Base-by-base conservation (phyloP, 2,797 vertebrate species). In the Spondyliosoma cantharus region DNA sequence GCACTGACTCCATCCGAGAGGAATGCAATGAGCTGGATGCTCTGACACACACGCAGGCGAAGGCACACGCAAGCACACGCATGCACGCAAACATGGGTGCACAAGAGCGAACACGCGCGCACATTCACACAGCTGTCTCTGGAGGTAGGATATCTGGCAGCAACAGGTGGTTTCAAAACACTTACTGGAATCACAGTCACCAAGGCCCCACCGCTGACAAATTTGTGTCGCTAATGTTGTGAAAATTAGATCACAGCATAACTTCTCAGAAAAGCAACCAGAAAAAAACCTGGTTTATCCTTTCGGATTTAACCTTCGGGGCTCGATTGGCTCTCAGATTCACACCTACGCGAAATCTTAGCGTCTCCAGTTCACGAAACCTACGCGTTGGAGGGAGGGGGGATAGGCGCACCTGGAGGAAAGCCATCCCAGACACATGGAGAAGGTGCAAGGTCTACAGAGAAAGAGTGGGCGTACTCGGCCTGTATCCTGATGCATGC, bases 21-120 rank as follows among this genome's bases (percentile, higher is more conserved):
- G 91, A 93, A 94, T 93, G 90, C 63, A 22, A 22, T 86, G 88
- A 89, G 84, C 78, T 84, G 75, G 82, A 90, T 80, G 76, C 80
- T 84, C 73, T 57, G 58, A 76, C 74, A 87, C 84, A 37, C 37
- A 7, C 37, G 37, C 37, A 37, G 19, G 68, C 61, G 56, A 64
- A 46, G 14, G 22, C 49, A 65, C 80, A 54, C 50, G 46, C 48
- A 64, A 63, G n/a, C 60, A 82, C 43, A 62, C 22, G 25, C 65
- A 56, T 22, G 8, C 73, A 76, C 65, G 42, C 67, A 72, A 72
- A 84, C 71, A 72, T 53, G 37, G 68, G 69, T 53, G 50, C 32
- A 67, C 56, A 9, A 50, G 54, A 60, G 32, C 80, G 53, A 80
- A 86, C 19, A 37, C 24, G 15, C 20, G 37, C 19, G 14, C 57